These are phyloP conservation scores for Drosophila siamana DNA, from an alignment of 2,888 invertebrate species.

Conservation along the genomic window DNA sequence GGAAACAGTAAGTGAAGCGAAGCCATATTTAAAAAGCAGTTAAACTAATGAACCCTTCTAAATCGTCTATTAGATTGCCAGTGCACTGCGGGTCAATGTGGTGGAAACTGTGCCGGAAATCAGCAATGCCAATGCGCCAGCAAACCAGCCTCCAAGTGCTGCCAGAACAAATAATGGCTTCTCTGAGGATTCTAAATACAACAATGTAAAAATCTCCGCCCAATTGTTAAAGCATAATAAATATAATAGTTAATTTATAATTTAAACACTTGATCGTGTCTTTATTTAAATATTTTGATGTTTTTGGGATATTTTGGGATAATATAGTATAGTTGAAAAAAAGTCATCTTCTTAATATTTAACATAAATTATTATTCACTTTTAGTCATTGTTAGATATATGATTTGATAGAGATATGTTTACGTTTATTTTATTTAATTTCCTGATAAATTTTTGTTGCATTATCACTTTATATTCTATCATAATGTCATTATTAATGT, in stretches of 20 bases:
- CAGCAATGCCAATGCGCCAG: conserved; percentile 75
- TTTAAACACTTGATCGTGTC: neutral
- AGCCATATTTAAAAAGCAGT: neutral
- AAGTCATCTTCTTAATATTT: no score
- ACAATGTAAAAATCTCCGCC: conserved; percentile 23
- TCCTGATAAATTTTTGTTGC: no score
- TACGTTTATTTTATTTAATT: no score
- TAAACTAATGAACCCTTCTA: conserved; percentile 13
- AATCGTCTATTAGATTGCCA: conserved; percentile 70
- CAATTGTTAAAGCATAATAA: conserved; percentile 31
- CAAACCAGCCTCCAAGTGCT: conserved; percentile 66
- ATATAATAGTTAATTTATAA: conserved; percentile 10
- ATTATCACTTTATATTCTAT: no score
- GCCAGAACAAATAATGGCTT: conserved; percentile 51
- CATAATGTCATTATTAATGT: no score
- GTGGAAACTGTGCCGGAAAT: conserved; percentile 75
- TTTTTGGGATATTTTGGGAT: no score
- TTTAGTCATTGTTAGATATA: no score
- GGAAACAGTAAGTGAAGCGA: conserved; percentile 66
- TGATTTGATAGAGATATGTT: neutral
- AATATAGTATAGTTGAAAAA: no score
- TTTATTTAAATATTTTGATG: neutral
- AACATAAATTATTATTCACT: no score
- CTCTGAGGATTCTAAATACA: neutral
- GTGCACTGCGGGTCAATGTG: conserved; percentile 75